phyloP scores from a whole-genome alignment of 2,888 invertebrate genomes.

The Agrotis ipsilon region DNA sequence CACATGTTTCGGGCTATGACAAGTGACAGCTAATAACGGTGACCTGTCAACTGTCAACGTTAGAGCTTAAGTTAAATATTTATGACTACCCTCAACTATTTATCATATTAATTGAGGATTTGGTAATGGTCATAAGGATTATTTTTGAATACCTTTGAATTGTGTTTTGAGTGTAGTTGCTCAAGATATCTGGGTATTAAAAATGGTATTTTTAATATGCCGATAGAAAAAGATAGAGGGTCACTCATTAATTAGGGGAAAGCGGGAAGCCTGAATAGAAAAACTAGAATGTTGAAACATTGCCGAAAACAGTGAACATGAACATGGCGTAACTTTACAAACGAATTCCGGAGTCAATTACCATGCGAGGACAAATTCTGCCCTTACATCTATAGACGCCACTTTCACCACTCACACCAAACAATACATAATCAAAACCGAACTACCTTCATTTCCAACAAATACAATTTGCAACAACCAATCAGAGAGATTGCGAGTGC shows the following conservation, averaged over 20 bases:
- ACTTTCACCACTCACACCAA: constrained; percentile 27
- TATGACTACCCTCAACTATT: constrained; percentile 32
- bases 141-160: neutral
- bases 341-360: constrained; percentile 16
- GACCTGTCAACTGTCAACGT: constrained; percentile 57
- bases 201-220: neutral
- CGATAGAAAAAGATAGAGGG: neutral
- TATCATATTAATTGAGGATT: constrained; percentile 41
- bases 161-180: neutral
- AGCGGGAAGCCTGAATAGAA: neutral
- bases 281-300: neutral
- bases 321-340: constrained; percentile 11
- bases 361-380: constrained; percentile 17
- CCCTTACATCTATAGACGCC: constrained; percentile 2
- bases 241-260: neutral
- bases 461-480: constrained; percentile 51
- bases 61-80: constrained; percentile 48
- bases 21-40: constrained; percentile 68
- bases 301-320: neutral
- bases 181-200: neutral
- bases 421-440: constrained; percentile 39
- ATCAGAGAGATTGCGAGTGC: constrained; percentile 51
- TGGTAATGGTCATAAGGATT: constrained; percentile 10
- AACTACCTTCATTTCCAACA: constrained; percentile 34
- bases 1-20: constrained; percentile 38